Evolutionary conservation across 2,797 vertebrate species (phyloP), one percentile per base, ranked within the genome.

Genomic region (Chaunax sp.): DNA sequence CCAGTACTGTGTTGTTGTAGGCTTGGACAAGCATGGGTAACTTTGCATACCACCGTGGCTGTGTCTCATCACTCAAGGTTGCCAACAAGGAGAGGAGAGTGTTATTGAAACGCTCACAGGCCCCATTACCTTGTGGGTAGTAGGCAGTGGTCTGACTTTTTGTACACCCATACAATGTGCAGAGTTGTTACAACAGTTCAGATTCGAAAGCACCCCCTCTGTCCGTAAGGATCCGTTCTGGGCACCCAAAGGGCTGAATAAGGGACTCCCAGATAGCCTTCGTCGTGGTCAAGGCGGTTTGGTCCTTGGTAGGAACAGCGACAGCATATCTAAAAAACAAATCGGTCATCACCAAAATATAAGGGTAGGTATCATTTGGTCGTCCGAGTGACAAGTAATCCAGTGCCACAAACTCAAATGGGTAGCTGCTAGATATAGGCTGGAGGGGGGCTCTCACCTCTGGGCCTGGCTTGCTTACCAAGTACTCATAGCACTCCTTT

Each of bases 281-380:
- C 2, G 37, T 52, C 11, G 41, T 72, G 0, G 47, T 67, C 3
- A 51, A 22, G 0, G 38, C 56, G 3, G 41, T 56, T 46, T 77
- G 69, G 41, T 55, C 51, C 3, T 14, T 67, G 8, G 30, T 51
- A 1, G 58, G 57, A 0, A 63, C 51, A 58, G 46, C 37, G 18
- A 45, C 16, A 0, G 46, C 22, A 64, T 51, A 57, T 1, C 55
- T 64, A 6, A 40, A 58, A 2, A 75, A 69, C 10, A 68, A 6
- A 8, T 75, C 72, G n/a, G 45, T 63, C 54, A 62, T 55, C 0
- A 74, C 45, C 0, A 60, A 3, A 0, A 77, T 51, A 16, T 77
- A 67, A 18, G 38, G 26, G 13, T 68, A 54, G 7, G 4, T 0
- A 41, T 71, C 46, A 13, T 16, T 47, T 6, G 28, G 41, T 0